Conservation (phyloP, 2,797 vertebrate genomes). For the Enteromius unitaeniatus region DNA sequence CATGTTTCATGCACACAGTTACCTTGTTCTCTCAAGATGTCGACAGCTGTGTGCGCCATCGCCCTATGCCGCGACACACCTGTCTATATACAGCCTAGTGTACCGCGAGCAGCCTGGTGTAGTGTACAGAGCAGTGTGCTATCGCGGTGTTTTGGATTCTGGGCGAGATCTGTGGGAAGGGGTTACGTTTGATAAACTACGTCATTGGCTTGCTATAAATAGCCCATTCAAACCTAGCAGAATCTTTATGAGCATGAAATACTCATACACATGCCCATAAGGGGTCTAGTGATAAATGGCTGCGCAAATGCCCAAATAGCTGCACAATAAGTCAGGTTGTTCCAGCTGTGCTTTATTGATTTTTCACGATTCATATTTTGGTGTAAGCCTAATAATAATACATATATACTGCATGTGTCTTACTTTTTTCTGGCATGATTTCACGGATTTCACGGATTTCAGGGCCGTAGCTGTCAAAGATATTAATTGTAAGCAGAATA, state of each 20-base stretch:
- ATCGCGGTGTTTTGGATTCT: slow-evolving; percentile 43
- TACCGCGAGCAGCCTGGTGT: not conserved
- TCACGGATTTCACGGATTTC: too few relatives aligned
- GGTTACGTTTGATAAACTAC: slow-evolving; percentile 55
- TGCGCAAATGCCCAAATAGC: not conserved
- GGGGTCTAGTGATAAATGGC: not conserved
- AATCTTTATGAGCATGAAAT: slow-evolving; percentile 24
- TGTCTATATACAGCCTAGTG: not conserved
- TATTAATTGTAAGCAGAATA: not conserved
- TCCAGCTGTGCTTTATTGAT: not conserved
- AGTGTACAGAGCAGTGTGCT: not conserved
- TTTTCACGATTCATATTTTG: not conserved
- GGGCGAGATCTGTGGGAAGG: slow-evolving; percentile 54
- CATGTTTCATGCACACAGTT: slow-evolving; percentile 28
- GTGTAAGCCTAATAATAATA: not conserved
- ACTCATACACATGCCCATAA: not conserved
- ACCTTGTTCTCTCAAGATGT: slow-evolving; percentile 33
- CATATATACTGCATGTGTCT: not conserved
- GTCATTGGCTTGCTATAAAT: slow-evolving; percentile 62
- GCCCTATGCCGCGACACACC: slow-evolving; percentile 27
- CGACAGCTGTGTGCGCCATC: slow-evolving; percentile 7
- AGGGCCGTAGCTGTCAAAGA: not conserved
- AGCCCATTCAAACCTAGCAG: slow-evolving; percentile 45
- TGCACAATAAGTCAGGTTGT: not conserved
- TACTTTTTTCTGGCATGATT: not conserved